Evolutionary conservation across 1,140 invertebrate genomes (phyloP), one percentile per base, ranked within the genome.

Genomic region (Berghia stephanieae): DNA sequence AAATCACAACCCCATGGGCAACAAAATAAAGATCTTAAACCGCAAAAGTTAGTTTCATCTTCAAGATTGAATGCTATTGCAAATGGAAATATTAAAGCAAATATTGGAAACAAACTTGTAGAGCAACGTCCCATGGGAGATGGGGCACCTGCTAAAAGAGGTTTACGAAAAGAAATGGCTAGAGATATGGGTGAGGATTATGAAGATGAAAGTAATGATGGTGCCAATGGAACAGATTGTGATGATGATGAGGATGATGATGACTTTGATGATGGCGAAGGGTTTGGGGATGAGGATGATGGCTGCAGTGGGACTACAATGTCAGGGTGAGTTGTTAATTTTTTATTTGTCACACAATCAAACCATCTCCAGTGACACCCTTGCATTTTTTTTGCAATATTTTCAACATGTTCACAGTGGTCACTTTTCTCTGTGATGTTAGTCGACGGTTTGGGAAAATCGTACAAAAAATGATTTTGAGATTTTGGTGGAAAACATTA

Each of bases 321-420:
- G 4, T 83, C 84, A 57, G 83, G 83, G 86, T 86, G 80, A 80
- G 86, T 78, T 75, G 31, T 52, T 60, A n/a, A 27, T 46, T 8
- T 80, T 68, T 40, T 75, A 27, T 72, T 49, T 40, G n/a, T n/a
- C n/a, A n/a, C n/a, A n/a, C n/a, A n/a, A n/a, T n/a, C n/a, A n/a
- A n/a, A n/a, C n/a, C n/a, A n/a, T n/a, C n/a, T n/a, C n/a, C n/a
- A n/a, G n/a, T n/a, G n/a, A n/a, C n/a, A n/a, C n/a, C n/a, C n/a
- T n/a, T n/a, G n/a, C n/a, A n/a, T n/a, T n/a, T n/a, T n/a, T n/a
- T n/a, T n/a, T n/a, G n/a, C n/a, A n/a, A n/a, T n/a, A n/a, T n/a
- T n/a, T n/a, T n/a, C n/a, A n/a, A n/a, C n/a, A n/a, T n/a, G n/a
- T n/a, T n/a, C n/a, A n/a, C n/a, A n/a, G n/a, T n/a, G n/a, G n/a